Percentiles rank a stretch among this genome's conserved stretches.
Conservation (phyloP, 2,888 invertebrate species). For the Leptinotarsa rubiginosa region DNA sequence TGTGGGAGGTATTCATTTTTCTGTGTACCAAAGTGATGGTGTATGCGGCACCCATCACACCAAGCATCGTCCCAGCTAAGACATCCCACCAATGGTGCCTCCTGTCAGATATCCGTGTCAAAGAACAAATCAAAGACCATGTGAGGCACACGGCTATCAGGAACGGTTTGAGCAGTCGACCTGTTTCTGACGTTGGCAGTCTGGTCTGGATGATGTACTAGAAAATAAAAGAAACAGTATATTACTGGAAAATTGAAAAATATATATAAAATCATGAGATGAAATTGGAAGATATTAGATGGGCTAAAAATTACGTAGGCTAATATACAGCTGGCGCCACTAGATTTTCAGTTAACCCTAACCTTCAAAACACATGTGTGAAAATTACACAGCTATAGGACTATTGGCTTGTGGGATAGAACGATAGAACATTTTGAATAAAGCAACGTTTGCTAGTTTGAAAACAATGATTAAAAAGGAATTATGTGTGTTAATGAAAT, state of each 20-base stretch:
- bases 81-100: conserved; percentile 88
- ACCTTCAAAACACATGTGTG: too few relatives aligned
- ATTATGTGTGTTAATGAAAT: too few relatives aligned
- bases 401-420: too few relatives aligned
- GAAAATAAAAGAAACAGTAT: conserved; percentile 44
- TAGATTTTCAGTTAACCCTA: too few relatives aligned
- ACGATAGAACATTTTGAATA: too few relatives aligned
- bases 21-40: conserved; percentile 66
- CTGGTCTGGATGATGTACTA: conserved; percentile 65
- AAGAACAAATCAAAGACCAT: conserved; percentile 75
- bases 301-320: too few relatives aligned
- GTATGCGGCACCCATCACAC: conserved; percentile 71
- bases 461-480: too few relatives aligned
- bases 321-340: too few relatives aligned
- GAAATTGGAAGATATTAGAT: too few relatives aligned
- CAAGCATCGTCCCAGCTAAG: conserved; percentile 73
- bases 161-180: conserved; percentile 72
- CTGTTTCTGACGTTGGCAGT: conserved; percentile 63
- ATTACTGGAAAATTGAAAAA: neutral
- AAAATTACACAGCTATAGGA: too few relatives aligned
- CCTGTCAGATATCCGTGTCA: conserved; percentile 79
- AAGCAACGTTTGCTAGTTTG: too few relatives aligned
- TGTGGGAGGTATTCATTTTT: conserved; percentile 35
- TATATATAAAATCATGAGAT: too few relatives aligned
- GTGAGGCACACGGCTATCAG: conserved; percentile 72